Conservation (phyloP, 1,140 invertebrate species). For the Nilaparvata lugens region DNA sequence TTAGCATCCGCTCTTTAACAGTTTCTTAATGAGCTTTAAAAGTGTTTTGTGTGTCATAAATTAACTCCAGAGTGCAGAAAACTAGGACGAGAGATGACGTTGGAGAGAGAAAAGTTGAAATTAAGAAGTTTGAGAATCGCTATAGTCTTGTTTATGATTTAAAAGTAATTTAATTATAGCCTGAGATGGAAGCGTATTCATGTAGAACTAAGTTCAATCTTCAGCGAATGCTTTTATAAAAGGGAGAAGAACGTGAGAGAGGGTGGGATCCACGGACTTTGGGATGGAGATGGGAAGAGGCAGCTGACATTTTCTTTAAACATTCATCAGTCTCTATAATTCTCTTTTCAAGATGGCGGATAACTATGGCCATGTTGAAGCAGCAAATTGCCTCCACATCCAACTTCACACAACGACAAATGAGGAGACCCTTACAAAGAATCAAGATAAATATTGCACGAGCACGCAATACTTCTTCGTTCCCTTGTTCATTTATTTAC, state of each 20-base stretch:
- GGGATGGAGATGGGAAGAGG: not conserved
- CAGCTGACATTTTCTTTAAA: conserved; percentile 3
- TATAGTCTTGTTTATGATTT: conserved; percentile 6
- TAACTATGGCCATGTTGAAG: not conserved
- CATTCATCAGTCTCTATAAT: not conserved
- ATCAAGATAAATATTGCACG: too few relatives aligned
- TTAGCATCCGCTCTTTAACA: not conserved
- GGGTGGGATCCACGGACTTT: too few relatives aligned
- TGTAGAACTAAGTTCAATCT: conserved; percentile 5
- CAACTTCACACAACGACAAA: not conserved
- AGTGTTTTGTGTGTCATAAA: conserved; percentile 5
- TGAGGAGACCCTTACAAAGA: too few relatives aligned
- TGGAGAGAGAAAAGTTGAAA: not conserved
- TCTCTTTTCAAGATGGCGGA: too few relatives aligned
- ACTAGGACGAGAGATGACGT: not conserved
- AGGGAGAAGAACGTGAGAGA: too few relatives aligned
- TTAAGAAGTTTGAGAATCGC: not conserved
- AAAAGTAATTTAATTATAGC: conserved; percentile 5
- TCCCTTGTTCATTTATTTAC: too few relatives aligned
- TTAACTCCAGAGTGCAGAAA: not conserved
- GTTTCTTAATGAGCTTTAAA: conserved; percentile 6
- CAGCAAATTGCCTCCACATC: not conserved
- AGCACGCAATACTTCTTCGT: too few relatives aligned
- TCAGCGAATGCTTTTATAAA: not conserved
- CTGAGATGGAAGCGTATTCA: conserved; percentile 1